phyloP scores from a whole-genome alignment of 1,140 invertebrate species.

The Gonatopus flavifemur region DNA sequence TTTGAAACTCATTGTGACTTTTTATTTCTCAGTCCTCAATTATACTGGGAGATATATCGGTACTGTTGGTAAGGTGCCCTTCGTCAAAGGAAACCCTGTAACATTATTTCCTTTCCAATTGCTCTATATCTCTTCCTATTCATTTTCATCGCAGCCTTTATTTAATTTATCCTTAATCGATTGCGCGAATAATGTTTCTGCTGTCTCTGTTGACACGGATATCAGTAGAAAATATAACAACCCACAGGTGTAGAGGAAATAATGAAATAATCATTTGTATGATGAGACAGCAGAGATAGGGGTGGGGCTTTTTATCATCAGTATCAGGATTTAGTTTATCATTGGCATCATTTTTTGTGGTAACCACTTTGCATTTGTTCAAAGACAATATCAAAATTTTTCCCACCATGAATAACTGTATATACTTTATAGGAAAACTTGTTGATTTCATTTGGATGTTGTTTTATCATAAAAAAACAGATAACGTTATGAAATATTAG shows the following conservation, averaged over 20 bases:
- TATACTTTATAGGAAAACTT: no score
- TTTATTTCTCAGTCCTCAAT: conserved; percentile 52
- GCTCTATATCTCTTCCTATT: conserved; percentile 23
- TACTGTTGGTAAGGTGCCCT: conserved; percentile 56
- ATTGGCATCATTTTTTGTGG: conserved; percentile 28
- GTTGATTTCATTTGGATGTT: no score
- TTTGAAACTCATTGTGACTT: conserved; percentile 38
- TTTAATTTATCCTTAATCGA: conserved; percentile 24
- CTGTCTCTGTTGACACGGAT: conserved; percentile 19
- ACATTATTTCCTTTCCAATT: conserved; percentile 29
- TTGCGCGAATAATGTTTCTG: conserved; percentile 22
- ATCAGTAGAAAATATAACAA: conserved; percentile 2
- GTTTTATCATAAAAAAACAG: no score
- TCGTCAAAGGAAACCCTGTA: conserved; percentile 38
- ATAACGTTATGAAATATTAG: no score
- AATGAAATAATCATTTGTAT: conserved; percentile 13
- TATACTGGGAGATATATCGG: conserved; percentile 54
- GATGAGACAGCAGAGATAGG: conserved; percentile 29
- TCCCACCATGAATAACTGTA: no score
- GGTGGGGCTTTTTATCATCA: conserved; percentile 50
- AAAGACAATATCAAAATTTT: no score
- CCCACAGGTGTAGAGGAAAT: background rate
- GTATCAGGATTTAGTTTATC: conserved; percentile 42
- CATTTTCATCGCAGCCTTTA: conserved; percentile 17
- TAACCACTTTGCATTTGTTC: conserved; percentile 12